These are phyloP conservation scores for Sarcophaga peregrina DNA, from an alignment of 1,140 invertebrate genomes.

Conservation along the genomic window DNA sequence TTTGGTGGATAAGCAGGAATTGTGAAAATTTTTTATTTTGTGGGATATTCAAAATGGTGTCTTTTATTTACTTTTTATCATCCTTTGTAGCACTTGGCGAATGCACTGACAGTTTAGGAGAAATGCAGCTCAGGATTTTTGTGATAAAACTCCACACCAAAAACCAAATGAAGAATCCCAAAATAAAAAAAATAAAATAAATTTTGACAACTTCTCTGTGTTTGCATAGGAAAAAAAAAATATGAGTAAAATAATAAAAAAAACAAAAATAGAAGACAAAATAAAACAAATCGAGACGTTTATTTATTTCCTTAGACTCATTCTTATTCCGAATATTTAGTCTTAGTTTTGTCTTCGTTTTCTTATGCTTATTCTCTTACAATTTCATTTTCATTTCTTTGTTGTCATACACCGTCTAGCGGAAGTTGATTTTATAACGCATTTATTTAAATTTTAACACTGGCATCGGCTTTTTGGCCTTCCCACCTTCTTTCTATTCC, in stretches of 20 bases:
- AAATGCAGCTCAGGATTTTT: conserved; percentile 32
- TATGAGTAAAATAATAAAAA: no score
- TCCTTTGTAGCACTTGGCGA: background rate
- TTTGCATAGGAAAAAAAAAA: conserved; percentile 20
- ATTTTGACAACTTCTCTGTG: background rate
- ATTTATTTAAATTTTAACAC: conserved; percentile 40
- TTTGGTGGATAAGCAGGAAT: no score
- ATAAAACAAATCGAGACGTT: conserved; percentile 10
- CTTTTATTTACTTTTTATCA: background rate
- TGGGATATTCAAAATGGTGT: conserved; percentile 44
- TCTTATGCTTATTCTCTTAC: background rate
- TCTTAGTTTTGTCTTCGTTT: conserved; percentile 18
- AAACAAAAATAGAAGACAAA: background rate
- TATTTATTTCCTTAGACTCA: conserved; percentile 41
- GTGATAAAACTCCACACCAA: conserved; percentile 1
- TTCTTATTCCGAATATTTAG: conserved; percentile 36
- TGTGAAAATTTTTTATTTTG: background rate
- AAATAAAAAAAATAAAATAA: background rate
- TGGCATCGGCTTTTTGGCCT: conserved; percentile 24
- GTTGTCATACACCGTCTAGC: background rate
- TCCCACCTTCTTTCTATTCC: background rate
- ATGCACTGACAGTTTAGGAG: conserved; percentile 23
- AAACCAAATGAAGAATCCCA: conserved; percentile 22
- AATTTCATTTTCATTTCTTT: background rate
- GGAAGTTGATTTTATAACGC: conserved; percentile 38